Conservation (phyloP, 2,797 vertebrate genomes). For the Merluccius polli region DNA sequence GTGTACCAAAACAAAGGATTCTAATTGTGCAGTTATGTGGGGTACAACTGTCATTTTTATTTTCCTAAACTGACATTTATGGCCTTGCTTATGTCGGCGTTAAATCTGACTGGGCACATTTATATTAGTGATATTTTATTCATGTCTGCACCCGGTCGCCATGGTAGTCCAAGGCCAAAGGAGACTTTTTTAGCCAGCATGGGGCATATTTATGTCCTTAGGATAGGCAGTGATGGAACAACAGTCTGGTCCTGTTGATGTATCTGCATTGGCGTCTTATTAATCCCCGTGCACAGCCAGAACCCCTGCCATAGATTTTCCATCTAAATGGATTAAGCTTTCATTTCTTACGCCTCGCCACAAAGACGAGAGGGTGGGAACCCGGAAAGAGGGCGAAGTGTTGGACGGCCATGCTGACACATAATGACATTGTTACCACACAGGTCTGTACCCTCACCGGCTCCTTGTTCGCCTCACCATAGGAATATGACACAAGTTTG, state of each 20-base stretch:
- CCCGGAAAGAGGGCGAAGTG: conserved; percentile 38
- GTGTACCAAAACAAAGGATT: no score
- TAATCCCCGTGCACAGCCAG: conserved; percentile 59
- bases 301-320: conserved; percentile 67
- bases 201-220: conserved; percentile 54
- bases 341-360: conserved; percentile 65
- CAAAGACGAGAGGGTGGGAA: conserved; percentile 51
- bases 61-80: conserved; percentile 30
- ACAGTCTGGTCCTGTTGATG: conserved; percentile 58
- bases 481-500: no score
- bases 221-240: conserved; percentile 61
- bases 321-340: conserved; percentile 72
- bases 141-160: conserved; percentile 42
- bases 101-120: conserved; percentile 27
- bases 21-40: background rate
- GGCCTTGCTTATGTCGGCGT: conserved; percentile 17
- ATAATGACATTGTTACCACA: conserved; percentile 45
- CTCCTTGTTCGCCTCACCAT: background rate
- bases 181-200: conserved; percentile 30
- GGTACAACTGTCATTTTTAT: background rate
- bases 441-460: conserved; percentile 31
- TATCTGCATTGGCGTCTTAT: conserved; percentile 70
- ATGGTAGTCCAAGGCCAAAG: conserved; percentile 37
- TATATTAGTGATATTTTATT: conserved; percentile 52
- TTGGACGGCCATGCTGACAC: conserved; percentile 53